Base-by-base conservation (phyloP, 2,113 vertebrate species). In the Lathamus discolor region DNA sequence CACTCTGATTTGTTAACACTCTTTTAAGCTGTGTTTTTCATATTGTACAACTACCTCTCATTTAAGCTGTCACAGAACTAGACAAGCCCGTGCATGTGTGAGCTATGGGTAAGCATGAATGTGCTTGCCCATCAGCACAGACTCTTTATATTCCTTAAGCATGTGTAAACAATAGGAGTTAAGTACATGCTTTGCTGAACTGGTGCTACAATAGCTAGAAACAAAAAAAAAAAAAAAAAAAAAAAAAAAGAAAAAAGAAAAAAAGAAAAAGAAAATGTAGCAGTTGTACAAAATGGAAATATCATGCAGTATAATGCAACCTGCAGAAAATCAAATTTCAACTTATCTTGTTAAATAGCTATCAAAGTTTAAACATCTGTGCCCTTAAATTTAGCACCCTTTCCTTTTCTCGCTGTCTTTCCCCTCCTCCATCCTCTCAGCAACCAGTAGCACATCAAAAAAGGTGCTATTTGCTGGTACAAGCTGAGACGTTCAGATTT, bases 391-490 rank as follows among this genome's bases (percentile, higher is more conserved):
- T 88, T 88, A 86, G 90, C 75, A 83, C 49, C 31, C 9, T 76
- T 76, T 88, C 13, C 44, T 90, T 49, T 90, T 66, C 62, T 82
- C 43, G 13, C n/a, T 51, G 33, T 79, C 59, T 62, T 94, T 77
- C 63, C 75, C 85, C 72, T 92, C 88, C 83, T 95, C 83, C 85
- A 90, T 70, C 54, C 49, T 80, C 86, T 90, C 95, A 91, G 88
- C 77, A 96, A 91, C 91, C 91, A 93, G 91, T 86, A 96, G 95
- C 91, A 79, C 69, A 86, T 92, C 81, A 95, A 88, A 93, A 96
- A 96, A 75, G 10, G 48, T 76, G 52, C 70, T 88, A 51, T 89
- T 89, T 93, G 95, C 95, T 48, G 52, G 91, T 39, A 95, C 91
- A 91, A 95, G 83, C 89, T 68, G 83, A 89, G 92, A 95, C 16